Conservation (phyloP, 2,113 vertebrate species). For the Neolamprologus brichardi region DNA sequence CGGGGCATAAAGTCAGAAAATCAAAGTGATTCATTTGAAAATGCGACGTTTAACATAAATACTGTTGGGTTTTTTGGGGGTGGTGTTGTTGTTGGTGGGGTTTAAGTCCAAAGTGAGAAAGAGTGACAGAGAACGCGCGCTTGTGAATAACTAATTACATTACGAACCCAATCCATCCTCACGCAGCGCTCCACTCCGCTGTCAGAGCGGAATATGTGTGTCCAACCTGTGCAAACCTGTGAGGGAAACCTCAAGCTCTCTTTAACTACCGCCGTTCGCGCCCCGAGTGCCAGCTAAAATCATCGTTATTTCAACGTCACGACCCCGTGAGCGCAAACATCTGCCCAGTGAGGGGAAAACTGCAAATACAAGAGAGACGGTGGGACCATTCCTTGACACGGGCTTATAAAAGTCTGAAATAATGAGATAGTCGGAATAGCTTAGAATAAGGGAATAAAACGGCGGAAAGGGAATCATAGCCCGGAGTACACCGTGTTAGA, state of each 20-base stretch:
- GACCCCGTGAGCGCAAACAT: slow-evolving; percentile 14
- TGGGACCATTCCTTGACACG: background rate
- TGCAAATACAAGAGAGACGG: background rate
- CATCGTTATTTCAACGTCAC: background rate
- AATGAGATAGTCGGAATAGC: background rate
- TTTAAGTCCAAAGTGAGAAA: background rate
- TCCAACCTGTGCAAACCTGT: background rate
- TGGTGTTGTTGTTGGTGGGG: background rate
- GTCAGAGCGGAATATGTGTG: background rate
- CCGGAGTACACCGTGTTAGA: background rate
- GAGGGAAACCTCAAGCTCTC: background rate
- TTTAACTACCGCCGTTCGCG: background rate
- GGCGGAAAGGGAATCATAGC: background rate
- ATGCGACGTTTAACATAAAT: background rate
- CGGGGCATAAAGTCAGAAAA: background rate
- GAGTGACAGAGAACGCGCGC: background rate
- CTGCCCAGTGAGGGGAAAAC: background rate
- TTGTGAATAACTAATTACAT: background rate
- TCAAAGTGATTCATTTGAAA: background rate
- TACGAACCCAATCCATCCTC: background rate
- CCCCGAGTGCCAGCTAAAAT: background rate
- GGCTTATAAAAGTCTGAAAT: background rate
- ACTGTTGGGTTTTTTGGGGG: background rate
- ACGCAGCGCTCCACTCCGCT: background rate
- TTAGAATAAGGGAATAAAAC: background rate